Evolutionary conservation across 1,140 invertebrate genomes (phyloP), one percentile per base, ranked within the genome.

Genomic region (Papilio polytes): DNA sequence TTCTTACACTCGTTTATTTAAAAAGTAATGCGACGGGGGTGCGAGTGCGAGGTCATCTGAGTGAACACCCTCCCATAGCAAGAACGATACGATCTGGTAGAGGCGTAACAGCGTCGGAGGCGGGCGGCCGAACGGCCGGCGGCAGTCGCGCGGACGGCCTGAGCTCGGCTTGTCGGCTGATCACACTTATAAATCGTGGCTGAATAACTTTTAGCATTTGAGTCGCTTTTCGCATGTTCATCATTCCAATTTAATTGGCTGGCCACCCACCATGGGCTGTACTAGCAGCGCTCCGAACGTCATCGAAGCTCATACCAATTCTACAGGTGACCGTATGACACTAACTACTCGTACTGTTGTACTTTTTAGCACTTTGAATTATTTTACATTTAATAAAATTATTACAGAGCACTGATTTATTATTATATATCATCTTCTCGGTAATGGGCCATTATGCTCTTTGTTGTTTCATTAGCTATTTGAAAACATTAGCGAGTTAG

Each of bases 21-120:
- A 94, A 94, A 95, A 94, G 94, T 94, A 95, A 94, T 91, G 92
- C 91, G 90, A 93, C 90, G 93, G 92, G 92, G 94, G 91, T 92
- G 92, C 92, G 92, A 94, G 92, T 91, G 92, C 92, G 92, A 94
- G 92, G 92, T 95, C 94, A 91, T 88, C 86, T 88, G 88, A 91
- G 90, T 89, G 90, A 88, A 89, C 87, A 89, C 87, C 90, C 89
- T 89, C 91, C 91, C 92, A 91, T 93, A 87, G 85, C 89, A 85
- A 88, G 82, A 84, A 90, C 91, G 93, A 94, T 94, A 94, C 90
- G 86, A 92, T 94, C 48, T 48, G 74, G 91, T 94, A 74, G 80
- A 87, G 74, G 91, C 93, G 73, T 76, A 87, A 84, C 80, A 88
- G 83, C 85, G 87, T 81, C 84, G 22, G 59, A 10, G 59, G 20